phyloP scores from a whole-genome alignment of 1,140 invertebrate species.

The Bursaphelenchus mucronatus region DNA sequence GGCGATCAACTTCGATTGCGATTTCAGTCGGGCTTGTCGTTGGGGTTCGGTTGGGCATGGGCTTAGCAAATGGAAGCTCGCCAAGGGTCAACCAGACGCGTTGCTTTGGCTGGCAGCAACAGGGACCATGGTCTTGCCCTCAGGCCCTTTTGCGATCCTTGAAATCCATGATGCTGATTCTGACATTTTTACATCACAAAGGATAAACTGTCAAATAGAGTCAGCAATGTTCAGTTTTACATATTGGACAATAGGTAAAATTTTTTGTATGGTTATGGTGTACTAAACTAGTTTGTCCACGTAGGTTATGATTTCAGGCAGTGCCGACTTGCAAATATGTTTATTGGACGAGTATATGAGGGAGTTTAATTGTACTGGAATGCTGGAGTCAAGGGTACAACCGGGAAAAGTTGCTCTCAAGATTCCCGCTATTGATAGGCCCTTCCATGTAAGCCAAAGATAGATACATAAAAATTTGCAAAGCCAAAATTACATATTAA shows the following conservation, averaged over 20 bases:
- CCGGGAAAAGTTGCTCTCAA: conserved; percentile 59
- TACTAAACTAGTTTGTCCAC: conserved; percentile 19
- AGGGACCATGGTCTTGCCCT: conserved; percentile 57
- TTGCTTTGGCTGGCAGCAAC: conserved; percentile 59
- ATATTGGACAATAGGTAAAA: conserved; percentile 54
- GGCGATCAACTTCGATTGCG: conserved; percentile 47
- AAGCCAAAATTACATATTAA: conserved; percentile 1
- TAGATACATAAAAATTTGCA: not conserved
- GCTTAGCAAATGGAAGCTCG: conserved; percentile 50
- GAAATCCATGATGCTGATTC: conserved; percentile 49
- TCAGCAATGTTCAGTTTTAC: conserved; percentile 49
- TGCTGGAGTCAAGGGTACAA: conserved; percentile 53
- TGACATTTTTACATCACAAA: conserved; percentile 51
- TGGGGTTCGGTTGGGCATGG: conserved; percentile 40
- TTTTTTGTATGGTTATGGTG: not conserved
- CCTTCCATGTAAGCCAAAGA: conserved; percentile 47
- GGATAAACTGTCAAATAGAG: conserved; percentile 47
- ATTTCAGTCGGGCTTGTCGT: conserved; percentile 50
- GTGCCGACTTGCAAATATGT: conserved; percentile 56
- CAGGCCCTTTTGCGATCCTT: conserved; percentile 57
- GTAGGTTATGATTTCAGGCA: conserved; percentile 30
- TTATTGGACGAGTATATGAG: conserved; percentile 46
- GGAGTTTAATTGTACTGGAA: conserved; percentile 56
- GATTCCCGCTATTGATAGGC: conserved; percentile 50
- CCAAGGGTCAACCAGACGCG: conserved; percentile 52